A percentile compares a stretch with the other conserved stretches of the same genome.
Conservation (phyloP, 2,113 vertebrate species). For the Lycaon pictus region DNA sequence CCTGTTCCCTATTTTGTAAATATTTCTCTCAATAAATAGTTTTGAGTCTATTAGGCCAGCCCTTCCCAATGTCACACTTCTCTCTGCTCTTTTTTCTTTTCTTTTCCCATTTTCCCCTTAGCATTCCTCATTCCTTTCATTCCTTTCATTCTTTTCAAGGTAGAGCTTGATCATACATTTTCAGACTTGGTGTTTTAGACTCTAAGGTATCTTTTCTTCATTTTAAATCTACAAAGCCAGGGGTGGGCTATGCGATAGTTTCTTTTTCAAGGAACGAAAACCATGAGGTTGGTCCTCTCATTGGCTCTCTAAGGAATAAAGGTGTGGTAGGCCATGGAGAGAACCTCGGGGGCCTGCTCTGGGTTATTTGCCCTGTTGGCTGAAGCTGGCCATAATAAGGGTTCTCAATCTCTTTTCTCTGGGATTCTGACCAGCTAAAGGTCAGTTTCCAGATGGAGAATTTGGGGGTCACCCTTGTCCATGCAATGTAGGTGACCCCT, state of each 20-base stretch:
- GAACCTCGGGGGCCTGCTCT: background rate
- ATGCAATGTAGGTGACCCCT: conserved; percentile 93
- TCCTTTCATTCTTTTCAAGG: background rate
- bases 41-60: background rate
- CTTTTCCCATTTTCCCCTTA: background rate
- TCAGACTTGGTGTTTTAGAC: background rate
- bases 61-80: background rate
- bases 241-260: conserved; percentile 17
- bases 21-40: background rate
- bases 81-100: background rate
- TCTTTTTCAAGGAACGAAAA: conserved; percentile 4
- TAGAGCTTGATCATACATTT: conserved; percentile 22
- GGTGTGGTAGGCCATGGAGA: background rate
- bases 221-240: conserved; percentile 53
- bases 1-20: background rate
- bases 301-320: background rate
- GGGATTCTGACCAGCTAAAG: conserved; percentile 36
- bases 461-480: conserved; percentile 89
- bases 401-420: conserved; percentile 29
- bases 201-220: background rate
- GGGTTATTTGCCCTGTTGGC: background rate
- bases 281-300: background rate
- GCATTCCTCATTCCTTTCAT: background rate
- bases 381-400: background rate
- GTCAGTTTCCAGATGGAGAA: background rate